A percentile compares a stretch with the other conserved stretches of the same genome.
phyloP scores from a whole-genome alignment of 2,888 invertebrate genomes.

The Tanytarsus gracilentus region DNA sequence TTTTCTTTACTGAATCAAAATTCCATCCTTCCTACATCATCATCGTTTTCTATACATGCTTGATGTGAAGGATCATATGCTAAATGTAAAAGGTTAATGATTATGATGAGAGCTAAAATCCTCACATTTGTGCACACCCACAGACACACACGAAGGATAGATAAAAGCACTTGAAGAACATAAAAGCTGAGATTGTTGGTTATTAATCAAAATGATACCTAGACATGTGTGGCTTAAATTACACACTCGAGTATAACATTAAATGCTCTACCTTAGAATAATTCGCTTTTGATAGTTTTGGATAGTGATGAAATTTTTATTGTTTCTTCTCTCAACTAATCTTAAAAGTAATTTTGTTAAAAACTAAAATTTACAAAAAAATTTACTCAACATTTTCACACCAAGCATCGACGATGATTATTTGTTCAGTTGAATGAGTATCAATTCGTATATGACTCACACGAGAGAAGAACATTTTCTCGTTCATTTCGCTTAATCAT shows the following conservation, averaged over 20 bases:
- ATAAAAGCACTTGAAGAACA: neutral
- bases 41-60: no score
- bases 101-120: neutral
- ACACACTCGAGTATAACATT: neutral
- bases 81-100: conserved; percentile 25
- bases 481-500: neutral
- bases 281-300: neutral
- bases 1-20: conserved; percentile 10
- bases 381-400: neutral
- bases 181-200: neutral
- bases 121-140: neutral
- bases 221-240: conserved; percentile 10
- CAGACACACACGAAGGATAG: conserved; percentile 2
- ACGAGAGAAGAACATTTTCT: neutral
- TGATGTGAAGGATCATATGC: no score
- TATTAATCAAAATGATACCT: conserved; percentile 24
- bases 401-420: no score
- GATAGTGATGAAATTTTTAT: no score
- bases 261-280: neutral
- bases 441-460: neutral
- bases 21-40: conserved; percentile 11
- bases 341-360: no score
- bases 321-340: no score
- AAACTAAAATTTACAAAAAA: no score
- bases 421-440: no score